Percentiles rank a stretch among this genome's conserved stretches.
phyloP scores from a whole-genome alignment of 1,140 invertebrate genomes.

The Kradibia gibbosae region DNA sequence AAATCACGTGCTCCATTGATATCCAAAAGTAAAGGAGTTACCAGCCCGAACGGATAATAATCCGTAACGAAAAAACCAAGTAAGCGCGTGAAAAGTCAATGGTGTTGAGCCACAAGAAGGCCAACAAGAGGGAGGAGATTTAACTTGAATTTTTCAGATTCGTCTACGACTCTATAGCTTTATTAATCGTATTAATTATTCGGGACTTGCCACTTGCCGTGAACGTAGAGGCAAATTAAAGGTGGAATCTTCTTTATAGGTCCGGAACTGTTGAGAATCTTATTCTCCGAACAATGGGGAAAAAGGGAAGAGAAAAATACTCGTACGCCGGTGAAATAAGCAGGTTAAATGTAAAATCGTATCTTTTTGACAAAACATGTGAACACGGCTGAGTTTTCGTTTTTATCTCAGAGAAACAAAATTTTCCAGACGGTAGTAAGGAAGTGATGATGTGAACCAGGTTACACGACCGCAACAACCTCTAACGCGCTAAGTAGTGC shows the following conservation, averaged over 20 bases:
- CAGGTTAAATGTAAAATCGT: background rate
- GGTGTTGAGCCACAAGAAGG: too few relatives aligned
- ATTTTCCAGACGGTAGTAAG: background rate
- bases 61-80: too few relatives aligned
- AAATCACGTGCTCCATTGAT: too few relatives aligned
- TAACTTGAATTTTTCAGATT: conserved; percentile 4
- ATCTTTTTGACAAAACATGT: conserved; percentile 3
- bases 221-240: background rate
- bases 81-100: too few relatives aligned
- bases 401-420: background rate
- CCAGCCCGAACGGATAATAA: too few relatives aligned
- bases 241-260: background rate
- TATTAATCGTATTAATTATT: too few relatives aligned
- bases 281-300: background rate
- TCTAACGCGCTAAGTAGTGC: background rate
- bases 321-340: background rate
- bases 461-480: background rate
- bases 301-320: background rate
- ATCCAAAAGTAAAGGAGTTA: too few relatives aligned
- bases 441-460: background rate
- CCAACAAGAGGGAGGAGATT: background rate
- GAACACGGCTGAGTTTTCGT: background rate
- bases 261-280: background rate
- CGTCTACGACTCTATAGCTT: conserved; percentile 17
- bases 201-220: background rate